Evolutionary conservation across 2,888 invertebrate species (phyloP).

Genomic region (Pherbina coryleti): DNA sequence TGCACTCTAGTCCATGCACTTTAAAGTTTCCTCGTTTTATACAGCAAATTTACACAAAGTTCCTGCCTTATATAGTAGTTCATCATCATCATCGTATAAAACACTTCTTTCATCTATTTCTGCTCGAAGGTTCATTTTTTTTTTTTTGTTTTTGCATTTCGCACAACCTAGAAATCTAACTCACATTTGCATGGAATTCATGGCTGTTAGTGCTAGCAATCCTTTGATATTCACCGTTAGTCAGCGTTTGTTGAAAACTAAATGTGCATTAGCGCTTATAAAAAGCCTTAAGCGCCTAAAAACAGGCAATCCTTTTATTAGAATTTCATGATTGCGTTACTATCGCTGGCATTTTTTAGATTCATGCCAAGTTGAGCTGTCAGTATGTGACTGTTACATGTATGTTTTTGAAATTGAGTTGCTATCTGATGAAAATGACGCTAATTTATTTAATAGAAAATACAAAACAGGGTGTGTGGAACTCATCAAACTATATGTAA

Average conservation of each 20-base stretch:
- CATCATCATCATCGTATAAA: too few species aligned
- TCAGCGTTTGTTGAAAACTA: constrained; percentile 7
- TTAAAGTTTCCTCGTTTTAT: neutral
- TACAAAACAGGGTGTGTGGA: neutral
- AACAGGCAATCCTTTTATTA: neutral
- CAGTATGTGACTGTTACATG: neutral
- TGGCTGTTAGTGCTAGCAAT: constrained; percentile 30
- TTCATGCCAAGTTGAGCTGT: neutral
- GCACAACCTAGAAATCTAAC: constrained; percentile 43
- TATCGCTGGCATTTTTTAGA: neutral
- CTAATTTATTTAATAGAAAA: neutral
- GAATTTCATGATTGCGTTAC: neutral
- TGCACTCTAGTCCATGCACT: neutral
- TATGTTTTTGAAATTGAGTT: neutral
- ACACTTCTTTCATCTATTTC: neutral
- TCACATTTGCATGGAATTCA: constrained; percentile 64
- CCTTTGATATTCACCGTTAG: constrained; percentile 7
- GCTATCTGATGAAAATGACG: neutral
- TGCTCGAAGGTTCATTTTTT: neutral
- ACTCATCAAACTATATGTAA: too few species aligned
- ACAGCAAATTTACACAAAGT: neutral
- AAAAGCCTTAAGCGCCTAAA: constrained; percentile 4
- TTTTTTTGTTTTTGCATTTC: neutral
- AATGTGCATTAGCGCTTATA: neutral
- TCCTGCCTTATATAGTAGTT: neutral